Percentiles rank a stretch among this genome's conserved stretches.
phyloP scores from a whole-genome alignment of 2,888 invertebrate genomes.

The Sussaba pulchella region DNA sequence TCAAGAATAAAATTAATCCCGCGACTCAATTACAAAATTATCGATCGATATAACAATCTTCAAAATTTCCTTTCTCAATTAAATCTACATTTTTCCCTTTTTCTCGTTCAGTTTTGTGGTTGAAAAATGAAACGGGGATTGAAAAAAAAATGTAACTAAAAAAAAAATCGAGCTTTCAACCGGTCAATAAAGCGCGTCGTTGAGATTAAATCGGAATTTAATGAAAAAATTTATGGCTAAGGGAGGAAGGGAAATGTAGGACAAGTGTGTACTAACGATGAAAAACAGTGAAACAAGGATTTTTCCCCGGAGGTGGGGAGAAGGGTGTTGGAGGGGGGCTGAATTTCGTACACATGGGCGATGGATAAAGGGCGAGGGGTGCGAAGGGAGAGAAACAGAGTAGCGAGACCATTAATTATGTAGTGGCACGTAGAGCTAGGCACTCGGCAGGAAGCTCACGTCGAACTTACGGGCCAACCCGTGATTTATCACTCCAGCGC shows the following conservation, averaged over 20 bases:
- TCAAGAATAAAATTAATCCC: too few species aligned
- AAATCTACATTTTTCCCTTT: too few species aligned
- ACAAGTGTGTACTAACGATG: constrained; percentile 49
- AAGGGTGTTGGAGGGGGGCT: not conserved
- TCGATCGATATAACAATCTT: too few species aligned
- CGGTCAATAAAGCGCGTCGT: constrained; percentile 8
- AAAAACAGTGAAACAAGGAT: constrained; percentile 48
- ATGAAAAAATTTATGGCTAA: constrained; percentile 5
- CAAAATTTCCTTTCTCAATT: too few species aligned
- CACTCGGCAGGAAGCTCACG: constrained; percentile 64
- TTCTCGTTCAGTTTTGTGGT: too few species aligned
- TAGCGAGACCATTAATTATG: constrained; percentile 63
- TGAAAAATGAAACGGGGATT: too few species aligned
- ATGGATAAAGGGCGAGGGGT: not conserved
- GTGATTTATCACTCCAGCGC: constrained; percentile 63
- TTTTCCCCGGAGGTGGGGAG: not conserved
- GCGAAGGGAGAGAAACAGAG: constrained; percentile 31
- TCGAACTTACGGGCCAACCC: constrained; percentile 63
- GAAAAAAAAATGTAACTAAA: too few species aligned
- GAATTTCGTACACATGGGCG: constrained; percentile 37
- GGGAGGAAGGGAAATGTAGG: not conserved
- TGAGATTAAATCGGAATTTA: constrained; percentile 16
- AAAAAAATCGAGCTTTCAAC: too few species aligned
- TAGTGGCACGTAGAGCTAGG: constrained; percentile 66
- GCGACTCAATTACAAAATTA: too few species aligned